phyloP scores from a whole-genome alignment of 2,888 invertebrate genomes.

The Aphodius sticticus region DNA sequence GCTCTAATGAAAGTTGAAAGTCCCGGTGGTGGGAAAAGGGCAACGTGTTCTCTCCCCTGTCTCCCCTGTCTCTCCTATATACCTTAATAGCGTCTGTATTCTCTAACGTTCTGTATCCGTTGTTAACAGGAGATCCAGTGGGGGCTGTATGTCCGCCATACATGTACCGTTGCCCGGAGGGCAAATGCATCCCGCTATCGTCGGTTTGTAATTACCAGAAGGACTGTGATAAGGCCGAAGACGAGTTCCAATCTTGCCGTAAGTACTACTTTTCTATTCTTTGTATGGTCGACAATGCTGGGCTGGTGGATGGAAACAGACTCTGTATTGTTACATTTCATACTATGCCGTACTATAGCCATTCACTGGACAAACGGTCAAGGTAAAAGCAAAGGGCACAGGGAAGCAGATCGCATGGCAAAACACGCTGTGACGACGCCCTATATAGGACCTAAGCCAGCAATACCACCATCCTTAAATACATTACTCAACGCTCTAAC shows the following conservation, averaged over 20 bases:
- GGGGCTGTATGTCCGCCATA: conserved; percentile 71
- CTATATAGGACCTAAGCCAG: no score
- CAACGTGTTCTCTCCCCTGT: neutral
- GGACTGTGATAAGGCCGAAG: conserved; percentile 92
- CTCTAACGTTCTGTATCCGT: neutral
- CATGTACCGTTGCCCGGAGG: conserved; percentile 85
- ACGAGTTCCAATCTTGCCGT: conserved; percentile 92
- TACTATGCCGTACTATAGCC: neutral
- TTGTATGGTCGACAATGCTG: neutral
- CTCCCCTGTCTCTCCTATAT: neutral
- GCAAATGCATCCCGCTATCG: conserved; percentile 84
- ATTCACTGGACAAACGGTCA: no score
- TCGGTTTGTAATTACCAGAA: conserved; percentile 94
- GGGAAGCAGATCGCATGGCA: no score
- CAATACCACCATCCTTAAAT: no score
- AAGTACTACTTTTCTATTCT: conserved; percentile 63
- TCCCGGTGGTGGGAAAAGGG: neutral
- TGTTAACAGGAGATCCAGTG: conserved; percentile 52
- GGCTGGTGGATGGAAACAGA: neutral
- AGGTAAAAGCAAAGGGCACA: no score
- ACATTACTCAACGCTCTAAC: no score
- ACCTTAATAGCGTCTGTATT: neutral
- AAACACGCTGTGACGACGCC: no score
- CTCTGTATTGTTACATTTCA: neutral
- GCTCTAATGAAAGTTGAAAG: neutral